Evolutionary conservation across 2,888 invertebrate species (phyloP), one percentile per base, ranked within the genome.

Genomic region (Hydriomena furcata): DNA sequence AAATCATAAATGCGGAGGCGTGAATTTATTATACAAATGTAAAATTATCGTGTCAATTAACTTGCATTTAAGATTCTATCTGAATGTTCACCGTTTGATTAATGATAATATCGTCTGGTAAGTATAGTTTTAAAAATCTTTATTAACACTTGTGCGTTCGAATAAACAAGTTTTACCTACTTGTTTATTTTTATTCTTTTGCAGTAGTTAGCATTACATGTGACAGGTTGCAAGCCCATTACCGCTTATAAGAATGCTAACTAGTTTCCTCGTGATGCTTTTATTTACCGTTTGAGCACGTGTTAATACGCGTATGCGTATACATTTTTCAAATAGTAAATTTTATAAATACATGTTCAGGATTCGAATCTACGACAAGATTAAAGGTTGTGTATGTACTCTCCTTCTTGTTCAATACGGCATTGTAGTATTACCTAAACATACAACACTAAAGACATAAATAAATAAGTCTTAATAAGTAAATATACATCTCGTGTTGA

Each of bases 1-100:
- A 27, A 42, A 7, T 46, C 20, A 36, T n/a, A n/a, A n/a, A 34
- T 30, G 64, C 60, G 71, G 71, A 69, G 73, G 73, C 62, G 71
- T 66, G 61, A 62, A 62, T 67, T 67, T 72, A 71, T 68, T 68
- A 62, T 66, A 66, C n/a, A 71, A 71, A 67, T 64, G 61, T 60
- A 49, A 41, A 69, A 58, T 58, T 65, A 63, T 60, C 61, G 57
- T 56, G 64, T 68, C 56, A 56, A 61, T 57, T 58, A 57, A 57
- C 51, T 52, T 55, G 46, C 52, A 57, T 57, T 57, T 59, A 55
- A 57, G 56, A 55, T 61, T 55, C 44, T 52, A 55, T 61, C 55
- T 55, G 42, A 55, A 53, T 55, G 48, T 51, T 55, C 46, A 35
- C 40, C 37, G 42, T 45, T 25, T 51, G 51, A 41, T 49, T 49